phyloP scores from a whole-genome alignment of 1,140 invertebrate species.

The Drosophila elegans region DNA sequence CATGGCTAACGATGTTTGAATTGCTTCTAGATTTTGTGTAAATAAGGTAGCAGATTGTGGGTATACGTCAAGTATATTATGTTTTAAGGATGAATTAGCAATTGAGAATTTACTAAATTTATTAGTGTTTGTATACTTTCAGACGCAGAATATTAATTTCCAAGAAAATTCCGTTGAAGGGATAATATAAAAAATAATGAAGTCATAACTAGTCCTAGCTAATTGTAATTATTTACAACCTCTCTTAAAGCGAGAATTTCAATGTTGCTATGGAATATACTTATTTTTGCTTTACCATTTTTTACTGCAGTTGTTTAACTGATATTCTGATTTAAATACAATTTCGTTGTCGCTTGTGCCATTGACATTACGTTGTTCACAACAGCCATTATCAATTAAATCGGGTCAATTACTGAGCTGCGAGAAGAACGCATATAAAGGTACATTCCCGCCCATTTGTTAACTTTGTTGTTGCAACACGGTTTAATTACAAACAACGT shows the following conservation, averaged over 20 bases:
- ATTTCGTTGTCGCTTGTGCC: slow-evolving; percentile 15
- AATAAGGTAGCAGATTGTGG: slow-evolving; percentile 12
- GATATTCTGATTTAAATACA: not conserved
- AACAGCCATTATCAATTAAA: slow-evolving; percentile 41
- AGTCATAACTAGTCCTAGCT: too few relatives aligned
- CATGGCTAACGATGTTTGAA: slow-evolving; percentile 13
- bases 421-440: slow-evolving; percentile 6
- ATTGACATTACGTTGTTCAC: slow-evolving; percentile 21
- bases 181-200: too few relatives aligned
- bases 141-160: too few relatives aligned
- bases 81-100: not conserved
- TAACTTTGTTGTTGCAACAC: slow-evolving; percentile 15
- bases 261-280: not conserved
- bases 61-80: not conserved
- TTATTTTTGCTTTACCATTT: not conserved
- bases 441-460: slow-evolving; percentile 26
- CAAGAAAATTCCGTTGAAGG: too few relatives aligned
- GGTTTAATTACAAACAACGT: slow-evolving; percentile 56
- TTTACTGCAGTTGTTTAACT: not conserved
- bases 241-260: not conserved
- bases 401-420: slow-evolving; percentile 36
- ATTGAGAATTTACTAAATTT: not conserved
- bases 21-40: not conserved
- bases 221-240: not conserved
- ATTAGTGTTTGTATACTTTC: too few relatives aligned